phyloP scores from a whole-genome alignment of 2,113 vertebrate species.

The Phalacrocorax aristotelis region DNA sequence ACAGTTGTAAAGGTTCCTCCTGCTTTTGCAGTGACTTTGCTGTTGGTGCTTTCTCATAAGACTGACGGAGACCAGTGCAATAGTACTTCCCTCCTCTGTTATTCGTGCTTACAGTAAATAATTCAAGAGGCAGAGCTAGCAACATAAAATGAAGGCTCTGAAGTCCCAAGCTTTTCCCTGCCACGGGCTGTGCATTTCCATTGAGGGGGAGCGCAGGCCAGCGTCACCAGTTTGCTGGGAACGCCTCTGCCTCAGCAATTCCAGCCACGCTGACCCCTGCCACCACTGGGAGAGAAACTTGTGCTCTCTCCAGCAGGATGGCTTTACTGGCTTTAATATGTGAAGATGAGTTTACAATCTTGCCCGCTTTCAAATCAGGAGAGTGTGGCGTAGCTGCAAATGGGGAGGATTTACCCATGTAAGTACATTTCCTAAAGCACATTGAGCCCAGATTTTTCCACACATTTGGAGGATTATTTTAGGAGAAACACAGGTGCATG shows the following conservation, averaged over 20 bases:
- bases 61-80: neutral
- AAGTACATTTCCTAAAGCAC: neutral
- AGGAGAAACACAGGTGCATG: conserved; percentile 1
- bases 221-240: rapidly evolving
- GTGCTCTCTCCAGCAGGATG: neutral
- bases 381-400: neutral
- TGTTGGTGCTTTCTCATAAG: neutral
- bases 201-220: rapidly evolving
- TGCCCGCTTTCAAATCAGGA: neutral
- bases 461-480: neutral
- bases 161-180: neutral
- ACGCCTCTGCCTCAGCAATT: neutral
- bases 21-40: neutral
- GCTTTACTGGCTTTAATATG: neutral
- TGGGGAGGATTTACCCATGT: neutral
- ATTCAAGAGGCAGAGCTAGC: neutral
- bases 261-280: neutral
- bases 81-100: neutral
- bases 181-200: rapidly evolving
- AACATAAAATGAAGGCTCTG: neutral
- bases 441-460: neutral
- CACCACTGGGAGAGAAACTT: neutral
- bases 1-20: neutral
- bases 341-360: neutral
- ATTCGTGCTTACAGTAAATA: neutral